Base-by-base conservation (phyloP, 2,888 invertebrate species). In the Ectobius pallidus region DNA sequence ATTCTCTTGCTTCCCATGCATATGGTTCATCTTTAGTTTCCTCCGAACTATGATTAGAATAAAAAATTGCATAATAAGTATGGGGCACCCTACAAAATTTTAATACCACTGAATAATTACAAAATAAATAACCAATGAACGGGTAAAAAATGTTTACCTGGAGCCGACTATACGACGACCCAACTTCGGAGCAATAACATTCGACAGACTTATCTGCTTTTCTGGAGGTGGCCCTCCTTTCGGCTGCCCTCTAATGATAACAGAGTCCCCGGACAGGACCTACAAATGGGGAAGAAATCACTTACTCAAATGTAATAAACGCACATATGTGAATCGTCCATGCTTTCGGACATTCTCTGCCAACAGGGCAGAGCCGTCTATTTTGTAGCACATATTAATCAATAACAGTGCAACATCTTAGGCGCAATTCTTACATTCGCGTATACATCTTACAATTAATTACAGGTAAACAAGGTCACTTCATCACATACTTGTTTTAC, bases 1-100 rank as follows among this genome's bases (percentile, higher is more conserved):
- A 98, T 84, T 99, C 99, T 71, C 99, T 90, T 1, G 98, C 95
- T 81, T 99, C 98, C 97, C 98, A 99, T 0, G 97, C 98, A 86
- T 88, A 99, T 1, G 98, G 95, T 84, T 99, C 95, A 82, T 96
- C 96, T 82, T 90, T 92, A 14, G 89, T 88, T 79, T 92, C 92
- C 58, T 88, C 88, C 52, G 88, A 87, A 82, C 87, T 89, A 82
- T 34, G 80, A 81, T 70, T 18, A 55, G 27, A 52, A 20, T 63
- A 14, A 70, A 34, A n/a, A n/a, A n/a, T n/a, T n/a, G n/a, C n/a
- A n/a, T n/a, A n/a, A n/a, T n/a, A n/a, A n/a, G n/a, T n/a, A n/a
- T n/a, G n/a, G n/a, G n/a, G n/a, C n/a, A n/a, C n/a, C n/a, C n/a
- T n/a, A n/a, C n/a, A n/a, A n/a, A n/a, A n/a, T n/a, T n/a, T n/a